These are phyloP conservation scores for Hymenochirus boettgeri DNA, from an alignment of 2,113 vertebrate genomes.

Conservation along the genomic window DNA sequence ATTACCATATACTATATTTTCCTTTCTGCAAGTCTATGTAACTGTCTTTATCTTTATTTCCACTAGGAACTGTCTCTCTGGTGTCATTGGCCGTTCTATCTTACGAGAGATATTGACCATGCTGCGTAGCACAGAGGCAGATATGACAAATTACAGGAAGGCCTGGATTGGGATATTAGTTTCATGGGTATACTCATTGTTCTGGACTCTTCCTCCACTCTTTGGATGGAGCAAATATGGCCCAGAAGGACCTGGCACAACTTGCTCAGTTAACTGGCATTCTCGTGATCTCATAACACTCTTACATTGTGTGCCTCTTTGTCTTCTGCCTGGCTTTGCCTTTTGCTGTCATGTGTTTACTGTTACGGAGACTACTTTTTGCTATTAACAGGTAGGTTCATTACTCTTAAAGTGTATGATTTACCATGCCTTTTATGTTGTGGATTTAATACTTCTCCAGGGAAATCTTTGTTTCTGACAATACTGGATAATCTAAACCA, in stretches of 20 bases:
- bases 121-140: slow-evolving; percentile 61
- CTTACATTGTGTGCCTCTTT: slow-evolving; percentile 74
- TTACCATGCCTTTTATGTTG: too few species aligned
- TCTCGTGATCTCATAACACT: slow-evolving; percentile 63
- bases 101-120: slow-evolving; percentile 73
- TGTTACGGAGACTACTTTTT: slow-evolving; percentile 68
- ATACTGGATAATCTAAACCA: too few species aligned
- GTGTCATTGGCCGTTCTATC: slow-evolving; percentile 74
- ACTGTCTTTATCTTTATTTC: background rate
- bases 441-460: too few species aligned
- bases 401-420: too few species aligned
- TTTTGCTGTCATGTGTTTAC: slow-evolving; percentile 68
- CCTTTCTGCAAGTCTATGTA: background rate
- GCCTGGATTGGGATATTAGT: slow-evolving; percentile 58
- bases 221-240: slow-evolving; percentile 75
- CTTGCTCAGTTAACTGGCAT: slow-evolving; percentile 74
- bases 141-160: slow-evolving; percentile 71
- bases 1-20: background rate
- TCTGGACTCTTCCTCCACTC: slow-evolving; percentile 69
- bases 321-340: slow-evolving; percentile 71
- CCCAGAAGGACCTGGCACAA: slow-evolving; percentile 72
- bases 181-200: slow-evolving; percentile 70
- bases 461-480: too few species aligned
- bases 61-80: slow-evolving; percentile 73
- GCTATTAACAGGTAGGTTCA: slow-evolving; percentile 71